Conservation (phyloP, 2,113 vertebrate genomes). For the Indicator indicator region DNA sequence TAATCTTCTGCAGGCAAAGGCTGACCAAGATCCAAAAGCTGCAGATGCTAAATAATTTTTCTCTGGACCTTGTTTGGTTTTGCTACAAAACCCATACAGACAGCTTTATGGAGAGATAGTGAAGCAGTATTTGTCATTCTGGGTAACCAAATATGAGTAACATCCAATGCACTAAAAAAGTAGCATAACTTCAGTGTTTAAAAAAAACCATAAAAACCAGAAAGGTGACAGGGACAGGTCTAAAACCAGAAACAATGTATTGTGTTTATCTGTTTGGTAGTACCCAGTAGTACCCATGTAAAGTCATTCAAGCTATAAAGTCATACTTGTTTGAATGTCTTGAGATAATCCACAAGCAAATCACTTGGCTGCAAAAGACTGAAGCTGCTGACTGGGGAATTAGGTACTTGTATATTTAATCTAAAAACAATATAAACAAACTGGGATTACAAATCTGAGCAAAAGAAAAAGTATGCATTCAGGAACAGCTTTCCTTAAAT, state of each 20-base stretch:
- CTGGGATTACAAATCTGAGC: not conserved
- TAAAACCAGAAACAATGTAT: not conserved
- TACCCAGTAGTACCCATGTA: not conserved
- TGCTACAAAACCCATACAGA: not conserved
- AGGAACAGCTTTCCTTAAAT: not conserved
- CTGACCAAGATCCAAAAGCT: conserved; percentile 29
- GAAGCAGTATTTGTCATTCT: not conserved
- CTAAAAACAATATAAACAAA: too few species aligned
- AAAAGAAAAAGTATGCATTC: not conserved
- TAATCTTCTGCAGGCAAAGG: conserved; percentile 2
- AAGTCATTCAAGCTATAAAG: not conserved
- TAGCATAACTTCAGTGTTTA: not conserved
- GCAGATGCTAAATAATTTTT: not conserved
- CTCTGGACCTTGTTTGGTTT: not conserved
- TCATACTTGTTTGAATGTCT: not conserved
- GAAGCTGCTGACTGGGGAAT: not conserved
- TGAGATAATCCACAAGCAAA: not conserved
- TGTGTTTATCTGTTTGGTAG: not conserved
- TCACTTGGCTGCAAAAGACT: not conserved
- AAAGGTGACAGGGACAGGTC: not conserved
- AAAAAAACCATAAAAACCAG: not conserved
- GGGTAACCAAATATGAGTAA: not conserved
- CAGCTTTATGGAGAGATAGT: not conserved
- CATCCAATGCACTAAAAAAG: not conserved
- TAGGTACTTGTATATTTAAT: not conserved